phyloP scores from a whole-genome alignment of 37 sponge, comb jelly and placozoan species.

The Spongilla lacustris region DNA sequence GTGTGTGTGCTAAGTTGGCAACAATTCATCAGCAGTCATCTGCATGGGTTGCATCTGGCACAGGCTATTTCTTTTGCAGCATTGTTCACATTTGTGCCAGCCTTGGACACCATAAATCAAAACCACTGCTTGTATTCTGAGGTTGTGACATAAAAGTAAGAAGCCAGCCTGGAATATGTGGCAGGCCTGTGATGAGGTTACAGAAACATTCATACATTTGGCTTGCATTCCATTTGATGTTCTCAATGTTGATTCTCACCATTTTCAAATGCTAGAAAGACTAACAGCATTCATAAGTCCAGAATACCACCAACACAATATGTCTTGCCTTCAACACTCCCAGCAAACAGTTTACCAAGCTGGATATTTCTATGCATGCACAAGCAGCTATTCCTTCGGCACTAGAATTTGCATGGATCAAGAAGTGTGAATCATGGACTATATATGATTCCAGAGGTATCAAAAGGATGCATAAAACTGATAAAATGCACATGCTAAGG shows the following conservation, averaged over 20 bases:
- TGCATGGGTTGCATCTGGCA: slow-evolving; percentile 45
- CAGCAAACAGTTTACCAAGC: no score
- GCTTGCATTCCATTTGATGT: neutral
- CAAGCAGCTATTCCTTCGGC: no score
- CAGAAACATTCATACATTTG: neutral
- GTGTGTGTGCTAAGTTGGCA: no score
- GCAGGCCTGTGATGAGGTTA: neutral
- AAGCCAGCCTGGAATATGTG: slow-evolving; percentile 29
- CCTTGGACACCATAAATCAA: slow-evolving; percentile 12
- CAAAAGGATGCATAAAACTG: no score
- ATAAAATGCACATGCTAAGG: no score
- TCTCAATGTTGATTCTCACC: neutral
- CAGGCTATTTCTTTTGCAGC: slow-evolving; percentile 23
- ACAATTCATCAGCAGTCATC: slow-evolving; percentile 17
- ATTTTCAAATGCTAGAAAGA: slow-evolving; percentile 21
- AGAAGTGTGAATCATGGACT: no score
- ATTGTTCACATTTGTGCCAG: slow-evolving; percentile 24
- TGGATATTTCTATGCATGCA: no score
- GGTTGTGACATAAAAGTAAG: slow-evolving; percentile 39
- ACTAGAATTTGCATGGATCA: no score
- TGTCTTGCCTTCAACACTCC: no score
- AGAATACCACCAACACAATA: no score
- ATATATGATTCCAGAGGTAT: no score
- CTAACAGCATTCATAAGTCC: neutral
- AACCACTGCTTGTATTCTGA: slow-evolving; percentile 17